A percentile compares a stretch with the other conserved stretches of the same genome.
Evolutionary conservation across 1,140 invertebrate genomes (phyloP).

Genomic region (Lysiphlebus fabarum): DNA sequence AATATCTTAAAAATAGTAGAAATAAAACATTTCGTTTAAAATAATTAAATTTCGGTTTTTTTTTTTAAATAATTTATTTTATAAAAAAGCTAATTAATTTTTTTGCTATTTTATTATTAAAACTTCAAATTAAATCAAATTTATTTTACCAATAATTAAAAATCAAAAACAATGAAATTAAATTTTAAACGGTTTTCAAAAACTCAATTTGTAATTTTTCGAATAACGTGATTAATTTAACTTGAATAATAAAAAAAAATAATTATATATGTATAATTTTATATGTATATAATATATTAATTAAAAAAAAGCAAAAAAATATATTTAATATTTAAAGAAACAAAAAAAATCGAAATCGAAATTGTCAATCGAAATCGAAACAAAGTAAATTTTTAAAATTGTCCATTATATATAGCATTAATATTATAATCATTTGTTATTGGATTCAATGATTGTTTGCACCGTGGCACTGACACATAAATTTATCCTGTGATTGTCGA

Average conservation of each 20-base stretch:
- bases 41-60: too few species aligned
- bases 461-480: constrained; percentile 55
- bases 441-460: constrained; percentile 56
- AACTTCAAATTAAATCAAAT: constrained; percentile 12
- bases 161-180: neutral
- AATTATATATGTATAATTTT: neutral
- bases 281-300: too few species aligned
- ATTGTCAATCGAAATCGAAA: too few species aligned
- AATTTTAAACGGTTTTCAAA: neutral
- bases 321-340: neutral
- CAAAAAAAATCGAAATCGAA: constrained; percentile 18
- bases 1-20: too few species aligned
- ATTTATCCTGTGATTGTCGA: constrained; percentile 23
- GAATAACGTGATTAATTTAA: too few species aligned
- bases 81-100: too few species aligned
- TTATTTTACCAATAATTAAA: constrained; percentile 24
- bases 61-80: too few species aligned
- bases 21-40: too few species aligned
- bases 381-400: constrained; percentile 18
- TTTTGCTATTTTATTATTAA: constrained; percentile 25
- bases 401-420: constrained; percentile 35
- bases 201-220: neutral
- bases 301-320: too few species aligned
- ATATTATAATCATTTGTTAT: constrained; percentile 49
- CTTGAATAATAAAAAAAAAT: too few species aligned